Conservation (phyloP, 2,113 vertebrate species). For the Pluvialis apricaria region DNA sequence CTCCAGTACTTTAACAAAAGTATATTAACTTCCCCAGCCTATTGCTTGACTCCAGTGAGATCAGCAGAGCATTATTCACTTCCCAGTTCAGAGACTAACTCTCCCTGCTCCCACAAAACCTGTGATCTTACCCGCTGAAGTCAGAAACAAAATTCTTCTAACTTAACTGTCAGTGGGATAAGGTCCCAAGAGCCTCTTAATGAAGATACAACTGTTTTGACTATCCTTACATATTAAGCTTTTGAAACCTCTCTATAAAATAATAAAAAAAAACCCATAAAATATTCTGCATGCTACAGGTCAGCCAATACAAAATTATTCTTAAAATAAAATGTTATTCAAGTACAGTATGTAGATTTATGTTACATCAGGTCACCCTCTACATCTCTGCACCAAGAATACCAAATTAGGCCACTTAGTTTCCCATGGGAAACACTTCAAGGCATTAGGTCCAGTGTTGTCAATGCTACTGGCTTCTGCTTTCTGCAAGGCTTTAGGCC, state of each 20-base stretch:
- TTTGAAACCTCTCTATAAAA: neutral
- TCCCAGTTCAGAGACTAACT: neutral
- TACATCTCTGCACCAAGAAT: neutral
- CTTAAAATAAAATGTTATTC: neutral
- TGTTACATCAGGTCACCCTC: neutral
- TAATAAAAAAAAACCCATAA: neutral
- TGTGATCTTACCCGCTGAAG: neutral
- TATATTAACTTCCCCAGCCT: neutral
- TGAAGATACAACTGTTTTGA: neutral
- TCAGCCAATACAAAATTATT: neutral
- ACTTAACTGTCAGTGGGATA: neutral
- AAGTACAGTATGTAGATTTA: neutral
- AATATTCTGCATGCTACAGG: neutral
- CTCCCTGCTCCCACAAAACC: neutral
- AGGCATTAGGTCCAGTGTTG: neutral
- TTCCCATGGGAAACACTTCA: constrained; percentile 16
- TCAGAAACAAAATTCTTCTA: neutral
- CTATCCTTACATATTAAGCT: neutral
- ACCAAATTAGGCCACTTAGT: neutral
- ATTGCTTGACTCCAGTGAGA: neutral
- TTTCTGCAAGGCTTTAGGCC: neutral
- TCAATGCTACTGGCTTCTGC: neutral
- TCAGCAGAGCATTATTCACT: neutral
- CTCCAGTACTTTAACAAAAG: neutral
- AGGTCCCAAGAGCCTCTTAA: neutral